A percentile compares a stretch with the other conserved stretches of the same genome.
Evolutionary conservation across 1,140 invertebrate genomes (phyloP).

Genomic region (Gonatopus flavifemur): DNA sequence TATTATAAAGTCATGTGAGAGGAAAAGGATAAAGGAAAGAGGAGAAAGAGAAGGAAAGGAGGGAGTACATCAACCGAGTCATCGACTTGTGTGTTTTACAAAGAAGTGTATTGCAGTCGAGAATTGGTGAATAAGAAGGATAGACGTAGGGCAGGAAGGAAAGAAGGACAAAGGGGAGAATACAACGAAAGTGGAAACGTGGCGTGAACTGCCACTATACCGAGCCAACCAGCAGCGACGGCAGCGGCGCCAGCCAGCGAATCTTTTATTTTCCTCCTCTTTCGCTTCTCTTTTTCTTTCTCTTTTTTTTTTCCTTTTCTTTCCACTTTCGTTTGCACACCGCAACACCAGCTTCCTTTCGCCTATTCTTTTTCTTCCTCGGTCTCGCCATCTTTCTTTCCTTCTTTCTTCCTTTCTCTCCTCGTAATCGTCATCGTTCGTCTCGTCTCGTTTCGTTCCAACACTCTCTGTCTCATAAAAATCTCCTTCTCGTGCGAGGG

Average conservation of each 20-base stretch:
- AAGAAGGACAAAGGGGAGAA: neutral
- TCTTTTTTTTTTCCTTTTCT: slow-evolving; percentile 12
- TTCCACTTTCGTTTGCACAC: slow-evolving; percentile 8
- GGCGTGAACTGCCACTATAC: slow-evolving; percentile 20
- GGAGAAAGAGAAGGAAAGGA: too few species aligned
- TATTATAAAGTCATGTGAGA: too few species aligned
- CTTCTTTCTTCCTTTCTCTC: slow-evolving; percentile 12
- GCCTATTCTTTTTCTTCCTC: slow-evolving; percentile 4
- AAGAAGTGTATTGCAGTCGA: neutral
- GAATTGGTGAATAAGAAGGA: slow-evolving; percentile 5
- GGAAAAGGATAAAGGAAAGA: too few species aligned
- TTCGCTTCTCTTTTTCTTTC: slow-evolving; percentile 10
- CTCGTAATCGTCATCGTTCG: neutral
- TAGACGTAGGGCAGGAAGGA: neutral
- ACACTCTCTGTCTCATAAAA: slow-evolving; percentile 14
- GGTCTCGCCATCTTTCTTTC: slow-evolving; percentile 13
- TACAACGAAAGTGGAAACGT: slow-evolving; percentile 3
- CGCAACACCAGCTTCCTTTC: slow-evolving; percentile 7
- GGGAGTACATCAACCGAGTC: too few species aligned
- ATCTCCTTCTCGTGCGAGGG: neutral
- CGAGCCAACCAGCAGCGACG: too few species aligned
- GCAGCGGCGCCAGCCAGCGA: slow-evolving; percentile 21
- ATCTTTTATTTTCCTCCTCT: slow-evolving; percentile 30
- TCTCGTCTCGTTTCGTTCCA: neutral
- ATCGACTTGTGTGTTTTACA: too few species aligned